A percentile compares a stretch with the other conserved stretches of the same genome.
These are phyloP conservation scores for Plectropomus leopardus DNA, from an alignment of 2,113 vertebrate genomes.

Conservation along the genomic window DNA sequence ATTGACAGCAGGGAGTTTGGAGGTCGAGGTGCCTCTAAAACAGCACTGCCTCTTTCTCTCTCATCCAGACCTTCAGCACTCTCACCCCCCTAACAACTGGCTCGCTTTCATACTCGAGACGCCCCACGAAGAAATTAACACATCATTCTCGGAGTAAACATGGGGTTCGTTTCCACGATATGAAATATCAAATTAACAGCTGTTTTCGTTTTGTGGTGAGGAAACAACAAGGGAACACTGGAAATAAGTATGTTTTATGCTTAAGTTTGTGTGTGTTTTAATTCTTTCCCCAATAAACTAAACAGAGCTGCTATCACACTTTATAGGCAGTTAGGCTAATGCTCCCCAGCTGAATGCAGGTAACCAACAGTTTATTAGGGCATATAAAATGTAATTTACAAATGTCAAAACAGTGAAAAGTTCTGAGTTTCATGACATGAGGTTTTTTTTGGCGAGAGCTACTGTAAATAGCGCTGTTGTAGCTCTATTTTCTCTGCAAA, in stretches of 20 bases:
- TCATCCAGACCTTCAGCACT: constrained; percentile 62
- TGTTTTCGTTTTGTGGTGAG: constrained; percentile 45
- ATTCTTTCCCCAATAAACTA: constrained; percentile 74
- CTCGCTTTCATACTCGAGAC: constrained; percentile 57
- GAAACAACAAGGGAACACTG: constrained; percentile 50
- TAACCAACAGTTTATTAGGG: constrained; percentile 69
- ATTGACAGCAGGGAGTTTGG: constrained; percentile 84
- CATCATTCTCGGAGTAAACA: constrained; percentile 27
- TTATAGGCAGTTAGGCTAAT: constrained; percentile 72
- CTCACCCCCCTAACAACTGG: constrained; percentile 54
- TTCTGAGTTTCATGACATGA: constrained; percentile 44
- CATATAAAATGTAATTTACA: constrained; percentile 66
- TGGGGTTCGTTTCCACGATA: constrained; percentile 40
- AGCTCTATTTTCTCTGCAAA: constrained; percentile 67
- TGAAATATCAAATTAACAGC: constrained; percentile 49
- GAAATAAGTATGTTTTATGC: constrained; percentile 48
- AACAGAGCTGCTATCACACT: constrained; percentile 56
- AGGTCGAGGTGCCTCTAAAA: constrained; percentile 79
- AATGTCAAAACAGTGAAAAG: constrained; percentile 66
- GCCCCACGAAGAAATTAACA: constrained; percentile 23
- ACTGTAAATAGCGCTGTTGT: constrained; percentile 60
- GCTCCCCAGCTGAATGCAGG: constrained; percentile 70
- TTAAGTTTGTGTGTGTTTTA: constrained; percentile 51
- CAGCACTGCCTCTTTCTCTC: constrained; percentile 68
- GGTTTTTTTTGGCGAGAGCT: constrained; percentile 43